A percentile compares a stretch with the other conserved stretches of the same genome.
phyloP scores from a whole-genome alignment of 2,888 invertebrate species.

The Noctua fimbriata region DNA sequence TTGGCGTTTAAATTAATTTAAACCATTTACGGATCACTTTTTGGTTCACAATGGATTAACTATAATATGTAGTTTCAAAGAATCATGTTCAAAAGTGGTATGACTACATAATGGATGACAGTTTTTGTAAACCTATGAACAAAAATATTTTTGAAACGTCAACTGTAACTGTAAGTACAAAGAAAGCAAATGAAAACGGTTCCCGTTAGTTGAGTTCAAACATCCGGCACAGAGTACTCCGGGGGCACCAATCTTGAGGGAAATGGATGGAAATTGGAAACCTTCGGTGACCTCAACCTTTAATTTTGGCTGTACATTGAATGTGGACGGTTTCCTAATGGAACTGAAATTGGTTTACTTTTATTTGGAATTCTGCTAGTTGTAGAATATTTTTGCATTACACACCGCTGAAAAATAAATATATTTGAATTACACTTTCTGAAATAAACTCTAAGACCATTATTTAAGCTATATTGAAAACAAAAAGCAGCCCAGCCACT shows the following conservation, averaged over 20 bases:
- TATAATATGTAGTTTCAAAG: background rate
- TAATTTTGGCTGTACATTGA: slow-evolving; percentile 14
- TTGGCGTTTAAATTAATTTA: background rate
- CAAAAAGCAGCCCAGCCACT: slow-evolving; percentile 4
- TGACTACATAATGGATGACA: no score
- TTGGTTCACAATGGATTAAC: background rate
- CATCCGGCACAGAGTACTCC: no score
- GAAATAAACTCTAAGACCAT: background rate
- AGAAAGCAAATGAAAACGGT: slow-evolving; percentile 56
- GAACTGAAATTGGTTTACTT: background rate
- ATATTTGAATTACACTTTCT: background rate
- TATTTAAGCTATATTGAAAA: background rate
- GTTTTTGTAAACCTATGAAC: no score
- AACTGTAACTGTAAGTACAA: slow-evolving; percentile 26
- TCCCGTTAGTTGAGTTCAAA: no score
- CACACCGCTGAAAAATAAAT: background rate
- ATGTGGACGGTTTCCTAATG: background rate
- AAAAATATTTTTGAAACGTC: no score
- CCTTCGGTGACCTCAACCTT: slow-evolving; percentile 6
- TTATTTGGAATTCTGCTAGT: background rate
- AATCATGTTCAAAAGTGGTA: no score
- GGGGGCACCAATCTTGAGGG: background rate
- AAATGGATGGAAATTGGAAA: background rate
- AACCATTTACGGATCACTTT: background rate
- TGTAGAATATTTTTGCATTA: background rate